Base-by-base conservation (phyloP, 2,113 vertebrate species). In the Orycteropus afer region DNA sequence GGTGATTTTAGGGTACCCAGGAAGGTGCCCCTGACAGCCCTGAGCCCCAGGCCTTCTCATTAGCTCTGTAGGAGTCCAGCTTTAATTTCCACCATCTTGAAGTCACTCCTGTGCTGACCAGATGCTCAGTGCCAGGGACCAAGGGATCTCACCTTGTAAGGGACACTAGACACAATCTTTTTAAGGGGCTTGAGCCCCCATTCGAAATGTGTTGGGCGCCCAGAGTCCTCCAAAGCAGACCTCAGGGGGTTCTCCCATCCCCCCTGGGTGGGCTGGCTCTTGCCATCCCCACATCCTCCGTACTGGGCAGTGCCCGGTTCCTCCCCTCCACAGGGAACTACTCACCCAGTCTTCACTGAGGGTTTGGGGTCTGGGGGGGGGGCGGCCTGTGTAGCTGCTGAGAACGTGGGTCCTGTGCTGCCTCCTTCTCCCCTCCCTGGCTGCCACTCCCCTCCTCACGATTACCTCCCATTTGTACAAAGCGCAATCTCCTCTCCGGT, bases 251-350 rank as follows among this genome's bases (percentile, higher is more conserved):
- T 73, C 67, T 45, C 9, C 69, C 22, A 78, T 74, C 55, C 47
- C 53, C 40, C 25, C 37, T 25, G 25, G 47, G 47, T 18, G 25
- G 49, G 34, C 17, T 42, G 59, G 42, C 6, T 22, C 9, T 47
- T 55, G 20, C 32, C 12, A 47, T 2, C 7, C 7, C 32, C 20
- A 4, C 5, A 0, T 1, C 23, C 51, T 45, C 29, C 23, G 1
- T 20, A 32, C 32, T 32, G 55, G 51, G 42, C n/a, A 40, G 55
- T 10, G 11, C 53, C 42, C 42, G 12, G 42, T 25, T 57, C 65
- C 63, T n/a, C 22, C 45, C 27, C 17, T 78, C 9, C 51, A 63
- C 7, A 10, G 67, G 23, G 65, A 40, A 5, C 45, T 23, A 18
- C 29, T 22, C 49, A 63, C 29, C 49, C 37, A 27, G 74, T 18